These are phyloP conservation scores for Manduca sexta DNA, from an alignment of 1,140 invertebrate species.

Conservation along the genomic window DNA sequence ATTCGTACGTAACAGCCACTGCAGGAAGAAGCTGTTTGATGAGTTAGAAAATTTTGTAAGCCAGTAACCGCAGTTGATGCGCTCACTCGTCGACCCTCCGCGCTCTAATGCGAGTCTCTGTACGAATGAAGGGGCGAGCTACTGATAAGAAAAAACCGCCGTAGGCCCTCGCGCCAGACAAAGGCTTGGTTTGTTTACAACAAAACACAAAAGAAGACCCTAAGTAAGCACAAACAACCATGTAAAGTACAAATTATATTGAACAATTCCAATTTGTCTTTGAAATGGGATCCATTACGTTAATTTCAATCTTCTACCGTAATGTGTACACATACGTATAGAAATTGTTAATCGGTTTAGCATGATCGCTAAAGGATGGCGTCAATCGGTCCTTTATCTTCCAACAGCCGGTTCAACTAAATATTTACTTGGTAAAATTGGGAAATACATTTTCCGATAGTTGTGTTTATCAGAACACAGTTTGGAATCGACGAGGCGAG, in stretches of 20 bases:
- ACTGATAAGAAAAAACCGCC: conserved; percentile 50
- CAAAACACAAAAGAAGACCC: conserved; percentile 47
- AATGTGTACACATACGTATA: no score
- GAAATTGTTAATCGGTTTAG: no score
- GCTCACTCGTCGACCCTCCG: neutral
- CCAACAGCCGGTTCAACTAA: no score
- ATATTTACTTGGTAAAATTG: no score
- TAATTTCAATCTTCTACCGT: conserved; percentile 15
- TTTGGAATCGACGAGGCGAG: neutral
- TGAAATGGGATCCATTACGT: conserved; percentile 24
- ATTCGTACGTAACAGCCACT: conserved; percentile 10
- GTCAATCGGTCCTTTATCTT: no score
- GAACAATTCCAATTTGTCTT: conserved; percentile 29
- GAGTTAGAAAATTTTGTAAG: neutral
- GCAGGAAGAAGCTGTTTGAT: conserved; percentile 5
- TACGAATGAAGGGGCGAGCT: conserved; percentile 25
- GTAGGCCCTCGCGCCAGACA: conserved; percentile 32
- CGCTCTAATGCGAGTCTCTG: conserved; percentile 6
- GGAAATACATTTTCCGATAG: neutral
- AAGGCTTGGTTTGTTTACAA: conserved; percentile 48
- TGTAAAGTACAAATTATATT: conserved; percentile 37
- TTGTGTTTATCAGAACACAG: conserved; percentile 1
- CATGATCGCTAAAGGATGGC: no score
- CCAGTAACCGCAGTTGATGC: neutral
- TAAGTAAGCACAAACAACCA: conserved; percentile 40